Evolutionary conservation across 2,888 invertebrate species (phyloP), one percentile per base, ranked within the genome.

Genomic region (Coecobrya sp.): DNA sequence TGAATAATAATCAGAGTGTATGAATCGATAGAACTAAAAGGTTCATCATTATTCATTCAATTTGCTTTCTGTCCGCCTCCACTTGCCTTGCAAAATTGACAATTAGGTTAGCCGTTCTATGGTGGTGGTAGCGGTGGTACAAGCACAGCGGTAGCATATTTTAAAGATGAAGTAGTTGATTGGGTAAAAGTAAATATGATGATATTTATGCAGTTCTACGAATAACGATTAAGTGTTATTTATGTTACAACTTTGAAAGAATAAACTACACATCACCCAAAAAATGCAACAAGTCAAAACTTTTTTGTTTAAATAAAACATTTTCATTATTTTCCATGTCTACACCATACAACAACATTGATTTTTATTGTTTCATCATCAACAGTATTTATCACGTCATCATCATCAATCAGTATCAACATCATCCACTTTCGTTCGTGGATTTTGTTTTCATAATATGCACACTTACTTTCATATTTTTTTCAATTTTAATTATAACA

Each of bases 391-490:
- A 79, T 52, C 52, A 79, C 52, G 49, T 27, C 76, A 52, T 79
- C 49, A 73, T 45, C 76, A 49, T 52, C 52, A 79, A n/a, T 79
- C 49, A 73, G n/a, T 45, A 42, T 45, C 45, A 73, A 8, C 27
- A 73, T 22, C 82, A 89, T 73, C 52, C 22, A 89, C 89, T 89
- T 82, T 89, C 89, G 11, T 81, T 81, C 30, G 19, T 19, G 25
- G 13, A 79, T 79, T n/a, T 79, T 79, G 76, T 79, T 79, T 79
- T 52, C 76, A 49, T 79, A 79, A 79, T 49, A 79, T 49, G 49
- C 49, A 79, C 42, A 79, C 4, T 16, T 89, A 82, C 89, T 89
- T 89, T 89, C 89, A 89, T 84, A 89, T 89, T 89, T 79, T 89
- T 89, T 45, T 82, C 68, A 73, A 27, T 22, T 52, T 52, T 42